Evolutionary conservation across 2,888 invertebrate genomes (phyloP).

Genomic region (Diarsia brunnea): DNA sequence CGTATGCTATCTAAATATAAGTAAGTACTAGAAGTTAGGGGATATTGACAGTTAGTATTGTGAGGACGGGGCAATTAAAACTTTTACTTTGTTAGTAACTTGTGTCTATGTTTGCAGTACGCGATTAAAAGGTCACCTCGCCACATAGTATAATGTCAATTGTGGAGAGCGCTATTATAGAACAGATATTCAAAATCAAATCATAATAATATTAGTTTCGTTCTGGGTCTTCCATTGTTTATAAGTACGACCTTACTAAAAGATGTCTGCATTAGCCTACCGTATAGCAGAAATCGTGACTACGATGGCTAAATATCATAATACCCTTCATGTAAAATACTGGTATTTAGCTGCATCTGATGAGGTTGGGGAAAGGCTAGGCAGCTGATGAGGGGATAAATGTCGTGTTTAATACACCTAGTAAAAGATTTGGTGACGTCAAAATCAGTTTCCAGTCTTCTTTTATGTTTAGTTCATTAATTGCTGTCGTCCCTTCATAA

Average conservation of each 20-base stretch:
- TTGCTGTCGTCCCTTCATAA: too few species aligned
- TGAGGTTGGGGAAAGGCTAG: too few species aligned
- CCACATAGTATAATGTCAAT: neutral
- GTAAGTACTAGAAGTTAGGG: slow-evolving; percentile 38
- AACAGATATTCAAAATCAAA: neutral
- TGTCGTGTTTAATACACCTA: too few species aligned
- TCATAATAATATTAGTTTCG: neutral
- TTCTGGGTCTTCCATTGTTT: too few species aligned
- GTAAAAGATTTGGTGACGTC: neutral
- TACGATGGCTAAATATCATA: too few species aligned
- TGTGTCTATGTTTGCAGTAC: neutral
- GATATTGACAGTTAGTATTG: slow-evolving; percentile 34
- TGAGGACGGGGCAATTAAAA: slow-evolving; percentile 17
- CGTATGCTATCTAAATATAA: slow-evolving; percentile 57
- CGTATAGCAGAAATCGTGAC: too few species aligned
- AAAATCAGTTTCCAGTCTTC: neutral
- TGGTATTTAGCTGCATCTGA: too few species aligned
- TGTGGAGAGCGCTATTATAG: neutral
- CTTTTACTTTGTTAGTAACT: slow-evolving; percentile 11
- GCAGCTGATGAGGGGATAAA: too few species aligned
- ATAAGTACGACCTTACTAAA: neutral
- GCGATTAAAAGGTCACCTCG: neutral
- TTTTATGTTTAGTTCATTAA: neutral
- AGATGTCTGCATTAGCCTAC: neutral
- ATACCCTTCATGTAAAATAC: too few species aligned